These are phyloP conservation scores for Prolemur simus DNA, from an alignment of 2,113 vertebrate genomes.

Conservation along the genomic window DNA sequence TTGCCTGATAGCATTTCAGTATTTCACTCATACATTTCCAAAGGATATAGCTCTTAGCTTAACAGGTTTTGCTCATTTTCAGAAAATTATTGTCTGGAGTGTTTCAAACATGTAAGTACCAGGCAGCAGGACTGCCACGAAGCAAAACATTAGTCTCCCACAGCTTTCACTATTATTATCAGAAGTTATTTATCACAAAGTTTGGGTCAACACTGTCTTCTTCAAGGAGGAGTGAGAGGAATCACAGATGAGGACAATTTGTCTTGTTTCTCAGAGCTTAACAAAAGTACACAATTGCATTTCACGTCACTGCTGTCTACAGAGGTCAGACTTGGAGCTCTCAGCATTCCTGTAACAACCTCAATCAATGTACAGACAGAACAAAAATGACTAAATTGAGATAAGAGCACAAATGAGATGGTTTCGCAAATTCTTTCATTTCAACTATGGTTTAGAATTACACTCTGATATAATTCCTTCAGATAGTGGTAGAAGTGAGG, in stretches of 20 bases:
- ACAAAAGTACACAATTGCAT: slow-evolving; percentile 23
- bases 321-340: slow-evolving; percentile 37
- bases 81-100: slow-evolving; percentile 21
- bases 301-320: neutral
- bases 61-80: slow-evolving; percentile 51
- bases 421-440: slow-evolving; percentile 47
- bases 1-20: slow-evolving; percentile 20
- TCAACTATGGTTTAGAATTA: neutral
- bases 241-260: neutral
- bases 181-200: slow-evolving; percentile 67
- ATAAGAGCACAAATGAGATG: slow-evolving; percentile 56
- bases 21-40: slow-evolving; percentile 12
- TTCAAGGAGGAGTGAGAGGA: neutral
- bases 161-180: slow-evolving; percentile 29
- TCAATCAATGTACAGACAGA: accelerated
- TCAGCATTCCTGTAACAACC: neutral
- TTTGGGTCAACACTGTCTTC: neutral
- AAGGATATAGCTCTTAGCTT: neutral
- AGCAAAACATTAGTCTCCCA: slow-evolving; percentile 34
- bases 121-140: neutral
- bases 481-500: neutral
- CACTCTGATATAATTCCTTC: neutral
- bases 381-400: slow-evolving; percentile 52
- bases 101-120: neutral
- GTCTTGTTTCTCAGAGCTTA: slow-evolving; percentile 41